A percentile compares a stretch with the other conserved stretches of the same genome.
These are phyloP conservation scores for Halocaridina rubra DNA, from an alignment of 2,888 invertebrate species.

Conservation along the genomic window DNA sequence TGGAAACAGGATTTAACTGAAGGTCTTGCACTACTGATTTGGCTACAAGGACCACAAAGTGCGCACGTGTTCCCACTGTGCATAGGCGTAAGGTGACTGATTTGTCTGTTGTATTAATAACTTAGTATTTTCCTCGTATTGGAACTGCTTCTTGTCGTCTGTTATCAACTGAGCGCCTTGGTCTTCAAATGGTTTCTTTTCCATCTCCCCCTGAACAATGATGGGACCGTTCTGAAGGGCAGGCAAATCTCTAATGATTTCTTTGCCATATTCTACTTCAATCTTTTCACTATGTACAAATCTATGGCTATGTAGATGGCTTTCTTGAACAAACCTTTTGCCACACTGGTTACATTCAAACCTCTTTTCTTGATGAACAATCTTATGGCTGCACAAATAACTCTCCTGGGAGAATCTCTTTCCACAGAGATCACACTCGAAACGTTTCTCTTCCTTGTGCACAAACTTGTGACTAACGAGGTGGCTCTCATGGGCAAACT, in stretches of 20 bases:
- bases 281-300: conserved; percentile 44
- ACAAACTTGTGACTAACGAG: conserved; percentile 34
- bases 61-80: conserved; percentile 52
- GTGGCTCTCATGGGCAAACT: conserved; percentile 22
- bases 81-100: conserved; percentile 48
- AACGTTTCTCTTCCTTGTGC: conserved; percentile 27
- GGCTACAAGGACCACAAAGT: conserved; percentile 48
- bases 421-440: conserved; percentile 33
- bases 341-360: conserved; percentile 40
- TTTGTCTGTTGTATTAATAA: conserved; percentile 45
- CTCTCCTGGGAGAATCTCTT: conserved; percentile 39
- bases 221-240: conserved; percentile 25
- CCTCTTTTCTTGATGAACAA: conserved; percentile 42
- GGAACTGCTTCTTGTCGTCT: not conserved
- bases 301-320: conserved; percentile 32
- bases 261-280: not conserved
- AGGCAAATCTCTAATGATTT: not conserved
- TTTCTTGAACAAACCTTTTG: conserved; percentile 40
- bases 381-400: conserved; percentile 29
- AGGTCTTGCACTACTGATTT: too few relatives aligned
- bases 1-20: too few relatives aligned
- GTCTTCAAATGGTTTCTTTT: conserved; percentile 43
- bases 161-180: not conserved
- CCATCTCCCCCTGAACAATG: not conserved
- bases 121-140: conserved; percentile 43